Evolutionary conservation across 2,888 invertebrate genomes (phyloP), one percentile per base, ranked within the genome.

Genomic region (Augochlorella aurata): DNA sequence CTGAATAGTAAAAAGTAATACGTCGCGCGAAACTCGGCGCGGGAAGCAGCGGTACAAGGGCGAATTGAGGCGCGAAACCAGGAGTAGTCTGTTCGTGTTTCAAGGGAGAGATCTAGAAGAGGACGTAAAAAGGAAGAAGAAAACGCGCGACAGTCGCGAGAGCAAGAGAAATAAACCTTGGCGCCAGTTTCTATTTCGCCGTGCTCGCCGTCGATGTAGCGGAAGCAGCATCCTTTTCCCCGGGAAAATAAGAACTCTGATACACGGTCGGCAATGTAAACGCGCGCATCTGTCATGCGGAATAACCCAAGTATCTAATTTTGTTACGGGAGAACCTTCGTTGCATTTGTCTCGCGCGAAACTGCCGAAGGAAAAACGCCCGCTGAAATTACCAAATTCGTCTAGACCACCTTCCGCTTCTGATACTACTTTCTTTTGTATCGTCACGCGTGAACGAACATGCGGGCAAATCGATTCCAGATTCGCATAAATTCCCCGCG

Each of bases 161-260:
- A 38, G 44, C 68, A 81, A 76, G 76, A 72, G 80, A 58, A 79
- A 79, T 75, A 79, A 75, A 82, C 81, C 63, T 63, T 69, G 75
- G 74, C 76, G 73, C 77, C 77, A 61, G 73, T 81, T 82, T 81
- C 70, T 63, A 54, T 81, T 61, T 73, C 77, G 66, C 61, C 74
- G 54, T 61, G 58, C 71, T 74, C 65, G 50, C 49, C 38, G n/a
- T n/a, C 24, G 12, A 54, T 45, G 24, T 38, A 71, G 45, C 54
- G 29, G 38, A 58, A 68, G 52, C 75, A 68, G 52, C 75, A 45
- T 16, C 66, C 58, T 70, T 76, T 73, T 76, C 18, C 49, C 80
- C 71, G 14, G 29, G 61, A 69, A 67, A 70, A 77, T 54, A 68
- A 76, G 47, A 80, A 80, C 63, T 24, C 29, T 49, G 75, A 14